Evolutionary conservation across 1,140 invertebrate genomes (phyloP).

Genomic region (Tetramorium alpestre): DNA sequence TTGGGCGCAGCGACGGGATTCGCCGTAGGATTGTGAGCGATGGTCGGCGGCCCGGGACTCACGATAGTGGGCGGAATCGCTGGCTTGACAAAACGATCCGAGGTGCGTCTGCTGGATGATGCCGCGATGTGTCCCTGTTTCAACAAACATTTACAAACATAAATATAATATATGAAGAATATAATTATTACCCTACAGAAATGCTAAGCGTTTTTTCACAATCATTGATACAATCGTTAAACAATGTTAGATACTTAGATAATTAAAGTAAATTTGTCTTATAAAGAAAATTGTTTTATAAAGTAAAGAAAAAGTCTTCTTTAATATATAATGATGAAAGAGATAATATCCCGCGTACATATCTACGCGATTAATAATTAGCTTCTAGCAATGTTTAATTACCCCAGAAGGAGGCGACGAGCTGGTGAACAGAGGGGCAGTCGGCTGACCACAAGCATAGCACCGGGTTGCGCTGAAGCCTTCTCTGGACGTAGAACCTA

Average conservation of each 20-base stretch:
- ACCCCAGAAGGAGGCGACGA: slow-evolving; percentile 85
- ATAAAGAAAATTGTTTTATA: not conserved
- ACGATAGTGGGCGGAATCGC: slow-evolving; percentile 87
- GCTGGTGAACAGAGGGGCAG: slow-evolving; percentile 86
- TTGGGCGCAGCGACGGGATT: slow-evolving; percentile 67
- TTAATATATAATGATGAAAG: not conserved
- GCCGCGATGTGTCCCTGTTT: slow-evolving; percentile 80
- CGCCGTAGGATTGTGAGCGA: slow-evolving; percentile 68
- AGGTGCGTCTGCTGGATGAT: slow-evolving; percentile 88
- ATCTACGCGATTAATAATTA: not conserved
- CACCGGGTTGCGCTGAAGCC: slow-evolving; percentile 90
- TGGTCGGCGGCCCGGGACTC: slow-evolving; percentile 77
- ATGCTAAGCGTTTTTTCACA: not conserved
- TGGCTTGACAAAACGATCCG: slow-evolving; percentile 93
- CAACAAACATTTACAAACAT: slow-evolving; percentile 43
- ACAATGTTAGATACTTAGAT: not conserved
- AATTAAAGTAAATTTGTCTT: not conserved
- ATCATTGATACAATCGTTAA: not conserved
- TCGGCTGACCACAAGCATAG: slow-evolving; percentile 90
- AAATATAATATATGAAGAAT: slow-evolving; percentile 51
- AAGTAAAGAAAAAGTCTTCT: not conserved
- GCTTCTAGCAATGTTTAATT: not conserved
- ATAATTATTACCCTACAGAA: slow-evolving; percentile 1
- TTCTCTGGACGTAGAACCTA: slow-evolving; percentile 85
- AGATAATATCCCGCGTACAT: not conserved